Evolutionary conservation across 2,113 vertebrate genomes (phyloP), one percentile per base, ranked within the genome.

Genomic region (Rhabdornis inornatus): DNA sequence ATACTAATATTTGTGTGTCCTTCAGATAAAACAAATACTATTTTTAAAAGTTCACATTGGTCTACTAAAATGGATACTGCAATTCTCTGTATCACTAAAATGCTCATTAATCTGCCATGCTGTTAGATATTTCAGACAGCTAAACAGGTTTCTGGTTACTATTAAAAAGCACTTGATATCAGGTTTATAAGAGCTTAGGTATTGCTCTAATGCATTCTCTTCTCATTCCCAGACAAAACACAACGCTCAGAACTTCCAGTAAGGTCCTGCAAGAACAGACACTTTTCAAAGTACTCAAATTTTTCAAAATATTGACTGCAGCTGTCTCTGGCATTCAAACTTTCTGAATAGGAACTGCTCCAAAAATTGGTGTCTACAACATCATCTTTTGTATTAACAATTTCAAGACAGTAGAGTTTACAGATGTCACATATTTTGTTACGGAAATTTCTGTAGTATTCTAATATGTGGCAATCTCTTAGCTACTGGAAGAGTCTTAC

Each of bases 181-280:
- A 6, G 23, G 13, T 35, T 92, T 74, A 40, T 50, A 70, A 81
- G 82, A 80, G 5, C 33, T 88, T 63, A 76, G 28, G 23, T 65
- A 79, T 31, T 76, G 52, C 23, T 88, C n/a, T 87, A 72, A 89
- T 2, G 10, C 57, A 72, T 87, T 76, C 71, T 83, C 12, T 89
- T 79, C 61, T 94, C 66, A 72, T 40, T 80, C 40, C 27, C 59
- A 95, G 81, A 83, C 77, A 87, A 89, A 96, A 96, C 84, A 96
- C 21, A 84, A 64, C 39, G 21, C 33, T 83, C 66, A 59, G 27
- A 56, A 80, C 15, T 76, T 53, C 40, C 63, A 82, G 42, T 31
- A 76, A 95, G 30, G 9, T 65, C 10, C 78, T 59, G 57, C 14
- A 61, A 11, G 39, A 85, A 50, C 65, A 94, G 74, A 79, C 22